These are phyloP conservation scores for Vireo griseus DNA, from an alignment of 2,797 vertebrate genomes.

Conservation along the genomic window DNA sequence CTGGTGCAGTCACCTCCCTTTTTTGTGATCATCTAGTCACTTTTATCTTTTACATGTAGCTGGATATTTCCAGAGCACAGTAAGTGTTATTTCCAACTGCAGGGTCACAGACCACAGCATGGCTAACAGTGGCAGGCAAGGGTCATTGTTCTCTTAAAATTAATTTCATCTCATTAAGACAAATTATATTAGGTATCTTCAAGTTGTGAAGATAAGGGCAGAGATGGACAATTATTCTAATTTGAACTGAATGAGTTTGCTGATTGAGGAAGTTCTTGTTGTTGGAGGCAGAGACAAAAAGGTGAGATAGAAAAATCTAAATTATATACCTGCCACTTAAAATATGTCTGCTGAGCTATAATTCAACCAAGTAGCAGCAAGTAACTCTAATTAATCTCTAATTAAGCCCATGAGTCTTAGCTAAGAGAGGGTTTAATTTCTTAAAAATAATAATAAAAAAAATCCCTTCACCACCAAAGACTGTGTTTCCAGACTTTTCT, in stretches of 20 bases:
- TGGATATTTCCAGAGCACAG: not conserved
- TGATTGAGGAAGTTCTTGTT: not conserved
- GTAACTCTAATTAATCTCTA: constrained; percentile 73
- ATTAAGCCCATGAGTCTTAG: constrained; percentile 68
- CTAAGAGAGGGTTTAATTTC: constrained; percentile 14
- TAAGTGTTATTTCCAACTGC: not conserved
- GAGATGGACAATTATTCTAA: not conserved
- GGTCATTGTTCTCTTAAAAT: not conserved
- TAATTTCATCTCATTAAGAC: not conserved
- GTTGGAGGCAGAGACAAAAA: not conserved
- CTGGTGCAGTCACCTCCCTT: not conserved
- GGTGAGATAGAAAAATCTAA: not conserved
- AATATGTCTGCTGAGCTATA: constrained; percentile 37
- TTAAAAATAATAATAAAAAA: constrained; percentile 1
- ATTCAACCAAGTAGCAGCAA: constrained; percentile 62
- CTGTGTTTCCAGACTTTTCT: constrained; percentile 27
- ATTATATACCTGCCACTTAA: constrained; percentile 65
- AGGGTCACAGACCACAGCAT: not conserved
- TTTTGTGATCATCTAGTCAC: too few relatives aligned
- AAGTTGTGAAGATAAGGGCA: not conserved
- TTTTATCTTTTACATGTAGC: not conserved
- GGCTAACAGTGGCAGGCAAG: not conserved
- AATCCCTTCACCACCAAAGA: not conserved
- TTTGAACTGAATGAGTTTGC: constrained; percentile 17
- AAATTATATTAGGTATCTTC: not conserved